Evolutionary conservation across 2,797 vertebrate genomes (phyloP).

Genomic region (Acanthurus tractus): DNA sequence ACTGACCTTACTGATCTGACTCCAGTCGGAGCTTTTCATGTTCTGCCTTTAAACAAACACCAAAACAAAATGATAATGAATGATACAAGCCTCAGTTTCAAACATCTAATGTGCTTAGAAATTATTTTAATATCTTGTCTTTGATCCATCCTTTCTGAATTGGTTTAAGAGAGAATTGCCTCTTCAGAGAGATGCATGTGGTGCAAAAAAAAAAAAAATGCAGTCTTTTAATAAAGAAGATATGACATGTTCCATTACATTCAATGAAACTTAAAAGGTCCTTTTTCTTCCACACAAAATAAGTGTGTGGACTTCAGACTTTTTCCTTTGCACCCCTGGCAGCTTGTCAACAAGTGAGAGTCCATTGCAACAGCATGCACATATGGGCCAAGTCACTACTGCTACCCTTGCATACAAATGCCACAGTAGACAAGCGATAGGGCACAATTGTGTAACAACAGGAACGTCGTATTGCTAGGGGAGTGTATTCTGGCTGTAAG

Average conservation of each 20-base stretch:
- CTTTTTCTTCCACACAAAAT: constrained; percentile 34
- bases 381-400: constrained; percentile 31
- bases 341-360: constrained; percentile 62
- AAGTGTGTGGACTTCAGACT: constrained; percentile 36
- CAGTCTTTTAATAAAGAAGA: constrained; percentile 38
- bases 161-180: background rate
- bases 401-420: constrained; percentile 20
- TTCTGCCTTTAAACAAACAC: constrained; percentile 25
- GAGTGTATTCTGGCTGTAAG: constrained; percentile 1
- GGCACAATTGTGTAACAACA: constrained; percentile 10
- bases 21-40: constrained; percentile 32
- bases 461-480: constrained; percentile 20
- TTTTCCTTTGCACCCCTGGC: constrained; percentile 39
- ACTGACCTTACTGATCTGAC: constrained; percentile 46
- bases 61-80: background rate
- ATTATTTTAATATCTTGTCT: constrained; percentile 3
- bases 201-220: background rate
- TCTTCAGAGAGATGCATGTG: constrained; percentile 12
- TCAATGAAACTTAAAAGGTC: constrained; percentile 41
- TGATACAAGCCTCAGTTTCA: background rate
- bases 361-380: constrained; percentile 30
- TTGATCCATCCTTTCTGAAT: constrained; percentile 16
- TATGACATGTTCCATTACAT: constrained; percentile 39
- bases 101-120: background rate
- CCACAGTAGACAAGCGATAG: constrained; percentile 6